Conservation (phyloP, 2,888 invertebrate species). For the Acrobasis consociella region DNA sequence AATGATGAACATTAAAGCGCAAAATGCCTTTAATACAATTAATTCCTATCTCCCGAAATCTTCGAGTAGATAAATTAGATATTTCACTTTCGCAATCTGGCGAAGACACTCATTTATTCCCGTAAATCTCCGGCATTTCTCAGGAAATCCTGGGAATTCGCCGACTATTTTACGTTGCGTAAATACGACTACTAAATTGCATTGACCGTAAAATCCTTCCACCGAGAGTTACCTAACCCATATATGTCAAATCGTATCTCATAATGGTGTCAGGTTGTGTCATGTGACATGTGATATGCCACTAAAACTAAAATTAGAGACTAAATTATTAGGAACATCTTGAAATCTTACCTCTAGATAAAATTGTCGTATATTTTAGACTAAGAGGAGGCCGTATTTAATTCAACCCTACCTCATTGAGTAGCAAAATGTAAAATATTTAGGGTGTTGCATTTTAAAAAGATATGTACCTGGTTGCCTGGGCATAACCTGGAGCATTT, state of each 20-base stretch:
- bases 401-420: too few relatives aligned
- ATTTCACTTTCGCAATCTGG: slow-evolving; percentile 16
- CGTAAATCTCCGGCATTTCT: slow-evolving; percentile 11
- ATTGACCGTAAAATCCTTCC: slow-evolving; percentile 7
- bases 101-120: slow-evolving; percentile 7
- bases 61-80: slow-evolving; percentile 11
- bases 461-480: too few relatives aligned
- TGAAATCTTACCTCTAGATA: too few relatives aligned
- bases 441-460: too few relatives aligned
- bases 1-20: not conserved
- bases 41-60: slow-evolving; percentile 4
- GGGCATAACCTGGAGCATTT: too few relatives aligned
- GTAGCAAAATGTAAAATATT: too few relatives aligned
- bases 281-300: not conserved
- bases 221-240: not conserved
- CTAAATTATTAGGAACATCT: too few relatives aligned
- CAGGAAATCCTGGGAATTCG: slow-evolving; percentile 1
- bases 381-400: too few relatives aligned
- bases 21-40: not conserved
- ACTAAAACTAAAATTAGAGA: not conserved
- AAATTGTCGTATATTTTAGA: too few relatives aligned
- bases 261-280: not conserved
- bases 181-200: slow-evolving; percentile 4
- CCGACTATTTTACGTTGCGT: slow-evolving; percentile 9
- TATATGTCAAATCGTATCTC: not conserved